phyloP scores from a whole-genome alignment of 1,140 invertebrate species.

The Drosophila paulistorum region DNA sequence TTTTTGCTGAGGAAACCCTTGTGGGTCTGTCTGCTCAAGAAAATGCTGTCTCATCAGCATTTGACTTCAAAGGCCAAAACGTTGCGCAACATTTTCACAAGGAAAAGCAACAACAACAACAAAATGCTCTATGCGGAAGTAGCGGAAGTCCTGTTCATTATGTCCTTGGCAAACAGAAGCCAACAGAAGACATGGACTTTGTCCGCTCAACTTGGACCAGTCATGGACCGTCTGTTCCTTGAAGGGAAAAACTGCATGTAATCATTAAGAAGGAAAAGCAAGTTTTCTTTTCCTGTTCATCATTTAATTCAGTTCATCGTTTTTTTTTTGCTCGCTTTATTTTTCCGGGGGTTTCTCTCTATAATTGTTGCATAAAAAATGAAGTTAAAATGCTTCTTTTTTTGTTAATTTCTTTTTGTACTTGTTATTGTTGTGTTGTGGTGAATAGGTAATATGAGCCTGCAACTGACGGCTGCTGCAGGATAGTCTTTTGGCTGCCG shows the following conservation, averaged over 20 bases:
- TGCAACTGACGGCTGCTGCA: slow-evolving; percentile 61
- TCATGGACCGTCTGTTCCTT: not conserved
- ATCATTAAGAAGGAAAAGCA: slow-evolving; percentile 51
- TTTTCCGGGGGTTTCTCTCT: slow-evolving; percentile 10
- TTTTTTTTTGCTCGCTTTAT: slow-evolving; percentile 1
- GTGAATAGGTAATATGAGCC: slow-evolving; percentile 49
- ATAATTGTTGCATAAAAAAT: slow-evolving; percentile 20
- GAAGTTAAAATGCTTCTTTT: slow-evolving; percentile 16
- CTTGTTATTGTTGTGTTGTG: not conserved
- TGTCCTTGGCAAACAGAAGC: slow-evolving; percentile 70
- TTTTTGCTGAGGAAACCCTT: slow-evolving; percentile 3
- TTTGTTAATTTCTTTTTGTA: not conserved
- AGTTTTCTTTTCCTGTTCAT: slow-evolving; percentile 28
- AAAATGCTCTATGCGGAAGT: slow-evolving; percentile 32
- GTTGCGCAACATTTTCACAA: slow-evolving; percentile 65
- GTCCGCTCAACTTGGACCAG: slow-evolving; percentile 31
- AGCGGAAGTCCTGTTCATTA: slow-evolving; percentile 74
- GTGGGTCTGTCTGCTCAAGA: slow-evolving; percentile 57
- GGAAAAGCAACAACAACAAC: slow-evolving; percentile 5
- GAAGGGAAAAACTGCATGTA: slow-evolving; percentile 58
- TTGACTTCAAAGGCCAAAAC: slow-evolving; percentile 72
- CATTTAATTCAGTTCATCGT: slow-evolving; percentile 31
- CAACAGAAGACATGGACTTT: slow-evolving; percentile 34
- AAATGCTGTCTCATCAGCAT: slow-evolving; percentile 75
- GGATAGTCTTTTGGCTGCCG: slow-evolving; percentile 62